phyloP scores from a whole-genome alignment of 2,888 invertebrate species.

The Physocephala rufipes region DNA sequence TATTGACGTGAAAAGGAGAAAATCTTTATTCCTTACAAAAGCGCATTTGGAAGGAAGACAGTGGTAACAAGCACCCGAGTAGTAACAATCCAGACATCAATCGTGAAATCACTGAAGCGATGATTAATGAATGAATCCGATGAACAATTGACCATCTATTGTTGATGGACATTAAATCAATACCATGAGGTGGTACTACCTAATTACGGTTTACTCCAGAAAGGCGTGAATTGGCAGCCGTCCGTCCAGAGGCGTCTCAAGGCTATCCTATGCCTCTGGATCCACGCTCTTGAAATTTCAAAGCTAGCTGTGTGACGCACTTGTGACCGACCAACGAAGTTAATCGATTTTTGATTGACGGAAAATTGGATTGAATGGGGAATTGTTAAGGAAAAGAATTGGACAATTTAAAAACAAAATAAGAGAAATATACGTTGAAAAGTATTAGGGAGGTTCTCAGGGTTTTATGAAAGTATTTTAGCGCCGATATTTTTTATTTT shows the following conservation, averaged over 20 bases:
- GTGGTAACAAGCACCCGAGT: too few species aligned
- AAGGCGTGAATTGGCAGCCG: conserved; percentile 16
- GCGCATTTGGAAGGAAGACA: too few species aligned
- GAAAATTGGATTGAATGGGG: conserved; percentile 22
- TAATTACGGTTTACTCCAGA: conserved; percentile 8
- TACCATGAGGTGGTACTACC: conserved; percentile 16
- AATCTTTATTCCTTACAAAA: too few species aligned
- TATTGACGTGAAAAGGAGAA: too few species aligned
- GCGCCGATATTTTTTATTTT: conserved; percentile 18
- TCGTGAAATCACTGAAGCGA: neutral
- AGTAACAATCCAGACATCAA: too few species aligned
- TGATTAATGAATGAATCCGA: conserved; percentile 28
- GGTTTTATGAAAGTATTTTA: conserved; percentile 4
- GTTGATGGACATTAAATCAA: conserved; percentile 33
- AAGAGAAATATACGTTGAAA: neutral
- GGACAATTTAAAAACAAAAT: neutral
- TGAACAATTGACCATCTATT: neutral
- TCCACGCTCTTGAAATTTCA: conserved; percentile 21
- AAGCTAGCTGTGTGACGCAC: neutral
- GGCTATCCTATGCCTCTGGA: neutral
- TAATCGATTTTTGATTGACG: conserved; percentile 32
- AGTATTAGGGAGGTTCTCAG: neutral
- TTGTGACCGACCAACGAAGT: conserved; percentile 14
- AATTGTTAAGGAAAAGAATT: neutral
- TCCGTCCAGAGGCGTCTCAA: conserved; percentile 14